Base-by-base conservation (phyloP, 2,888 invertebrate species). In the Synergus japonicus region DNA sequence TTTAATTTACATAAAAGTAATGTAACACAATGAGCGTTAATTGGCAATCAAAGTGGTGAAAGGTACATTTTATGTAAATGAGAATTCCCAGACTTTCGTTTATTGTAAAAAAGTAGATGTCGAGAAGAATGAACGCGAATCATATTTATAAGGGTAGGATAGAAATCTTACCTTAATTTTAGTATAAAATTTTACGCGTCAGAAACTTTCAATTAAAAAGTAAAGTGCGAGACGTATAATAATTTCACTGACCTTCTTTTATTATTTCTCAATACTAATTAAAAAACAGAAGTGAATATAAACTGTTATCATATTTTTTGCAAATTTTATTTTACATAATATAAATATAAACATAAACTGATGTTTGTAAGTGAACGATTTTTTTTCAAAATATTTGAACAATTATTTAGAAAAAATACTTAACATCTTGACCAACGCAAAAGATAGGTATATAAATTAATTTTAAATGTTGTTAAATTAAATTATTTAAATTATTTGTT, bases 51-150 rank as follows among this genome's bases (percentile, higher is more conserved):
- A 84, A 81, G 82, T 80, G 83, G 87, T 86, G 87, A 87, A 87
- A 87, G 85, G 85, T 79, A 29, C 78, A 76, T 86, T 84, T 83
- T 82, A 84, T 82, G 85, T 85, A 84, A 83, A 85, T 82, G 82
- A 81, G 82, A 82, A 86, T 88, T 89, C 89, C 86, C 89, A 89
- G 88, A 89, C 89, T 89, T 89, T 89, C 89, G 84, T 89, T 85
- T 78, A 76, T 73, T 63, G 77, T 82, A 83, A 85, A 86, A 87
- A 85, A 84, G 78, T 80, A 66, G 76, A 73, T 80, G 79, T 85
- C 83, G 76, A 73, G 63, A 67, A 63, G 77, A 79, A 73, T 67
- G 60, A 49, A 29, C 81, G 76, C 54, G 83, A 77, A 82, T 7
- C 7, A 82, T 79, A 83, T 79, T 80, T 76, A 83, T 79, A 83